Conservation (phyloP, 2,113 vertebrate genomes). For the Cacatua alba region DNA sequence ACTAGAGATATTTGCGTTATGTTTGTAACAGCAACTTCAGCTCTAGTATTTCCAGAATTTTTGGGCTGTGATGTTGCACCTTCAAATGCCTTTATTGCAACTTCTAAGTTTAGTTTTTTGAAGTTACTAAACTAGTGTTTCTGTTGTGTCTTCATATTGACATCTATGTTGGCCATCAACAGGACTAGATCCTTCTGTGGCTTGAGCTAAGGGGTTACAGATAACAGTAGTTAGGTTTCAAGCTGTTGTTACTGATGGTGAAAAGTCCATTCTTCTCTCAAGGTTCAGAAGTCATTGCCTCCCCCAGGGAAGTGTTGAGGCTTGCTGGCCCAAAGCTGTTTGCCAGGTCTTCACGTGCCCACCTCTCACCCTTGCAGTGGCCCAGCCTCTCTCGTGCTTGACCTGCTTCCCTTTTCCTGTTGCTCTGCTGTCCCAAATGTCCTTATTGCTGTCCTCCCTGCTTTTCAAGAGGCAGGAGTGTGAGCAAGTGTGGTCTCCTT, state of each 20-base stretch:
- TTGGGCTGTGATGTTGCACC: background rate
- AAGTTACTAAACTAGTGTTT: background rate
- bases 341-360: accelerated
- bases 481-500: background rate
- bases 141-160: background rate
- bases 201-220: background rate
- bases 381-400: accelerated
- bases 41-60: background rate
- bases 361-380: accelerated
- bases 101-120: background rate
- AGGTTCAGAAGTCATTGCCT: background rate
- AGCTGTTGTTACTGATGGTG: background rate
- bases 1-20: no score
- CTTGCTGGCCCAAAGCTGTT: accelerated
- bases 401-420: background rate
- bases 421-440: accelerated
- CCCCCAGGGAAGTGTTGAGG: background rate
- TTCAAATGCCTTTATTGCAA: background rate
- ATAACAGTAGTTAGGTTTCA: background rate
- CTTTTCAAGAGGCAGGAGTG: background rate
- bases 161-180: background rate
- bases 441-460: accelerated
- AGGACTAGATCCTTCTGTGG: background rate
- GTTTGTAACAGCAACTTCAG: background rate
- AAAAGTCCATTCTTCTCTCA: background rate